Percentiles rank a stretch among this genome's conserved stretches.
Evolutionary conservation across 2,888 invertebrate species (phyloP).

Genomic region (Gortyna flavago): DNA sequence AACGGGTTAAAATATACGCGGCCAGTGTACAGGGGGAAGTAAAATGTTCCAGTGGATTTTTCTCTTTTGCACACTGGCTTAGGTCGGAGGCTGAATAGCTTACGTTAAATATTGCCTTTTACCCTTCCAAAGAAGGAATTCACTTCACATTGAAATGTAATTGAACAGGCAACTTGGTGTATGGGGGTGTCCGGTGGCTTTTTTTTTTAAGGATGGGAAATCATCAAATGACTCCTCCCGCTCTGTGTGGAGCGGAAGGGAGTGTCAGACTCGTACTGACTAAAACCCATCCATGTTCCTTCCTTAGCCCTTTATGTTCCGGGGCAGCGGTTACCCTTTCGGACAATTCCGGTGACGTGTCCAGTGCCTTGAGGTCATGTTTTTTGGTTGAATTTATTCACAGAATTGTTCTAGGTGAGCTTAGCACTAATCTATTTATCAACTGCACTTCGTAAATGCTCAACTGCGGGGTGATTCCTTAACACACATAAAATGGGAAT

Average conservation of each 20-base stretch:
- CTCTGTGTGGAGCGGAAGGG: no score
- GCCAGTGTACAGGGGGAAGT: slow-evolving; percentile 52
- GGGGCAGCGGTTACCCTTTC: no score
- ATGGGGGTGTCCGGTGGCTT: slow-evolving; percentile 5
- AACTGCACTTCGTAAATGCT: not conserved
- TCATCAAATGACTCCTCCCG: no score
- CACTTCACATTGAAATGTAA: slow-evolving; percentile 59
- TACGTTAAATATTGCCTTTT: slow-evolving; percentile 74
- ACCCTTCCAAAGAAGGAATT: slow-evolving; percentile 66
- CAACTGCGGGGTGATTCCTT: not conserved
- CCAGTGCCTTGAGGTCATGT: not conserved
- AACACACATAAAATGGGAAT: not conserved
- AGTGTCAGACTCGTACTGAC: no score
- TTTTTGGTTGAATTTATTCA: slow-evolving; percentile 6
- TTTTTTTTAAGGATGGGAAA: no score
- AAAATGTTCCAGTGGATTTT: slow-evolving; percentile 60
- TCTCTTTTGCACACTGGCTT: slow-evolving; percentile 63
- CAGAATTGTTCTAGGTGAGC: not conserved
- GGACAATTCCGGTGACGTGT: no score
- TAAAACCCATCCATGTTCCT: no score
- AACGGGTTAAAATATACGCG: slow-evolving; percentile 64
- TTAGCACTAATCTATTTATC: not conserved
- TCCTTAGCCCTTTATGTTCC: no score
- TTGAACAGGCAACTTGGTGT: slow-evolving; percentile 55
- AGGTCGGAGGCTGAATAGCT: slow-evolving; percentile 61